phyloP scores from a whole-genome alignment of 2,888 invertebrate genomes.

The Acanthosepion lycidas region DNA sequence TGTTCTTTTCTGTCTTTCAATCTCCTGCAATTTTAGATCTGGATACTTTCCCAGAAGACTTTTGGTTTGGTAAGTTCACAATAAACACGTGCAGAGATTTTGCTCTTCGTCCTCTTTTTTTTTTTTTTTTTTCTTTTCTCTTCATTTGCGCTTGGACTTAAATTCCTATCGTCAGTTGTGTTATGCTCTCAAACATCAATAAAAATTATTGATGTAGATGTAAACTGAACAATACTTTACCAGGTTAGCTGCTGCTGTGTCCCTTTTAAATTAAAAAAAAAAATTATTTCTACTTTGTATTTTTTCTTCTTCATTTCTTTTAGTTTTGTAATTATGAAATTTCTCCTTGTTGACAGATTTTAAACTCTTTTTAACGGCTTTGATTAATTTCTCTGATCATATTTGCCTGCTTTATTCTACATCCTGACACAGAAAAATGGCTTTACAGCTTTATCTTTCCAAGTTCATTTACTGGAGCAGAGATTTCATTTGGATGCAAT shows the following conservation, averaged over 20 bases:
- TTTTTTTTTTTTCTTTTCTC: background rate
- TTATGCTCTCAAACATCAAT: background rate
- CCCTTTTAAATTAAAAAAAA: no score
- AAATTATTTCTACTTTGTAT: background rate
- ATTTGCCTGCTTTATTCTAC: background rate
- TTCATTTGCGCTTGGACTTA: conserved; percentile 24
- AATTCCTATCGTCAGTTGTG: background rate
- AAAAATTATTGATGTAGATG: background rate
- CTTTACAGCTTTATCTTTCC: background rate
- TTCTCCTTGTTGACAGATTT: background rate
- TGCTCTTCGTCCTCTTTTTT: background rate
- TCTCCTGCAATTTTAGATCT: conserved; percentile 6
- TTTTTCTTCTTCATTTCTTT: background rate
- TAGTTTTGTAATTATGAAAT: background rate
- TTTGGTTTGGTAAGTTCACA: background rate
- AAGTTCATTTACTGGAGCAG: background rate
- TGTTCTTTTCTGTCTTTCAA: background rate
- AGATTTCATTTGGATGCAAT: background rate
- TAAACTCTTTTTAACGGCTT: background rate
- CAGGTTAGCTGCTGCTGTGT: background rate
- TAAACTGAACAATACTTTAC: background rate
- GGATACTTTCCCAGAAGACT: conserved; percentile 33
- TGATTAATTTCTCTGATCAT: background rate
- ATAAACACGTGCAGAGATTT: background rate
- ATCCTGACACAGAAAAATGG: background rate